A percentile compares a stretch with the other conserved stretches of the same genome.
Conservation (phyloP, 2,113 vertebrate genomes). For the Polypterus bichir region DNA sequence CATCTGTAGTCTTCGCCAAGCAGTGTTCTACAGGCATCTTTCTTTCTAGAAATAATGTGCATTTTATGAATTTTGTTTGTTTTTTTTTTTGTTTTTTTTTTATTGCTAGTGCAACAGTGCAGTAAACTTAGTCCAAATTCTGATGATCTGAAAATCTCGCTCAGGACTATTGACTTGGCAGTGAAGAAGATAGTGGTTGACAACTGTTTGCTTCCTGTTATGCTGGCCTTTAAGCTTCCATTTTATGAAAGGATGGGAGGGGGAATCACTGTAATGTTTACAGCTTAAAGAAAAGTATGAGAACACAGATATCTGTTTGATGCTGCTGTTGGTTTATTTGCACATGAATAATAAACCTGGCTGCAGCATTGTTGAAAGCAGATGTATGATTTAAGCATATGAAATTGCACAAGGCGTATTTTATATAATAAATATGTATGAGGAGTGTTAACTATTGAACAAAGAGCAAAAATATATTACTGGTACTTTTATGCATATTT, state of each 20-base stretch:
- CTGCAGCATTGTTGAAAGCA: conserved; percentile 38
- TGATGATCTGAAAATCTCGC: conserved; percentile 21
- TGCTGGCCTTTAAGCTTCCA: conserved; percentile 36
- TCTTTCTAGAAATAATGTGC: conserved; percentile 13
- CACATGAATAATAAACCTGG: conserved; percentile 54
- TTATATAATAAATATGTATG: conserved; percentile 32
- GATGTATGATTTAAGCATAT: conserved; percentile 23
- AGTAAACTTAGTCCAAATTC: conserved; percentile 38
- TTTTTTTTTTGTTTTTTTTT: conserved; percentile 30
- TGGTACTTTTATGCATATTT: conserved; percentile 70
- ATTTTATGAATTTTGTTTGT: conserved; percentile 28
- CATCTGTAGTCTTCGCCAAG: no score
- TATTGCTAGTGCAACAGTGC: conserved; percentile 35
- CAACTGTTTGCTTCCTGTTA: conserved; percentile 36
- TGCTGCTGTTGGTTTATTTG: conserved; percentile 51
- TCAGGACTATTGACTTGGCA: conserved; percentile 41
- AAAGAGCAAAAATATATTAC: conserved; percentile 52
- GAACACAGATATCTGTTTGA: conserved; percentile 38
- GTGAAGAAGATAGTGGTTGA: conserved; percentile 26
- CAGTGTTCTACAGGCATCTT: no score
- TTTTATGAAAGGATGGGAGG: conserved; percentile 32
- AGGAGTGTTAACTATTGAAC: conserved; percentile 60
- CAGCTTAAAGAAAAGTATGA: conserved; percentile 46
- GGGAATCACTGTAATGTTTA: conserved; percentile 56
- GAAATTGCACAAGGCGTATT: conserved; percentile 57